These are phyloP conservation scores for Athalia circularis DNA, from an alignment of 2,888 invertebrate genomes.

Conservation along the genomic window DNA sequence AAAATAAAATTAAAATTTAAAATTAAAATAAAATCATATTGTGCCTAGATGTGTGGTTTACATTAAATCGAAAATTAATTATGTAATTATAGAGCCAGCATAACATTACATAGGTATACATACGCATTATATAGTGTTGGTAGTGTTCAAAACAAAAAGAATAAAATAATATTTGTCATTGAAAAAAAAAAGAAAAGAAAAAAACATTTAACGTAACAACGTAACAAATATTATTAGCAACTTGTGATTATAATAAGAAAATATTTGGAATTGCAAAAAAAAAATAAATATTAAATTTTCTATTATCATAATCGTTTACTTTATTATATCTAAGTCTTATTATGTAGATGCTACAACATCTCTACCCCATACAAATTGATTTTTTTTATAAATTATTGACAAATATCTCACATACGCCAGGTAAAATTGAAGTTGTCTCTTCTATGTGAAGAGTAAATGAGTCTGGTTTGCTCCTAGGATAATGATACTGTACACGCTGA, in stretches of 20 bases:
- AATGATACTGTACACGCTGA: neutral
- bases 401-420: too few relatives aligned
- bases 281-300: constrained; percentile 59
- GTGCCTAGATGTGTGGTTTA: constrained; percentile 58
- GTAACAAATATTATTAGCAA: constrained; percentile 47
- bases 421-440: too few relatives aligned
- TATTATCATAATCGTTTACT: neutral
- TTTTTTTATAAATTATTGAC: neutral
- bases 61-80: constrained; percentile 45
- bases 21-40: constrained; percentile 56
- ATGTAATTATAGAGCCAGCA: constrained; percentile 22
- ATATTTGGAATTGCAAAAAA: constrained; percentile 56
- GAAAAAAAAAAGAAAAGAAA: neutral
- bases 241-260: constrained; percentile 50
- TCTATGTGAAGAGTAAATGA: too few relatives aligned
- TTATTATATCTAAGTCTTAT: neutral
- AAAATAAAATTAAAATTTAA: constrained; percentile 21
- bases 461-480: neutral
- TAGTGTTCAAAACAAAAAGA: constrained; percentile 19
- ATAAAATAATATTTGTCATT: neutral
- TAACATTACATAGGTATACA: constrained; percentile 42
- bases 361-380: neutral
- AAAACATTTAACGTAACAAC: constrained; percentile 1
- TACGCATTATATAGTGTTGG: neutral
- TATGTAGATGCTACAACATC: neutral